Base-by-base conservation (phyloP, 2,113 vertebrate genomes). In the Nibea albiflora region DNA sequence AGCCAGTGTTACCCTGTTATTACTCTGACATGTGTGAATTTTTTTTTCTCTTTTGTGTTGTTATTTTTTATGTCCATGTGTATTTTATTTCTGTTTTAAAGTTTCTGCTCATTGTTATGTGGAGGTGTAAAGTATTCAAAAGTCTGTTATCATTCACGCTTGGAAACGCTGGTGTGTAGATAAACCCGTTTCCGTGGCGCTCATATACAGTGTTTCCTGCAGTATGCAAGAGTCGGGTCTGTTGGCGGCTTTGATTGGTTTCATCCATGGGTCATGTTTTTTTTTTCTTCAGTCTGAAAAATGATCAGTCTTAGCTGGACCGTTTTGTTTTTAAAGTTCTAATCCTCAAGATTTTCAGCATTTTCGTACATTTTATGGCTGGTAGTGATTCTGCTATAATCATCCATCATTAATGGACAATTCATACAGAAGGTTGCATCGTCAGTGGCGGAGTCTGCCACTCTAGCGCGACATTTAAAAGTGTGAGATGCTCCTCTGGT, bases 121-220 rank as follows among this genome's bases (percentile, higher is more conserved):
- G 4, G 49, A 53, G 61, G 73, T 80, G 26, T 26, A 60, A 63
- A 22, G 76, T 79, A 69, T 88, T 90, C 83, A 90, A 66, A 89
- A 83, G 81, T 86, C 77, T 81, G 24, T 26, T 26, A 26, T 26
- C 24, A 26, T 26, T 26, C 24, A 26, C 24, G 24, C 4, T 24
- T 3, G 20, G 56, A 52, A 57, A 17, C n/a, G 16, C 11, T 9
- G n/a, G 42, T 17, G 6, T 35, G 35, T 12, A 22, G 28, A 15
- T 17, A 42, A 54, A 19, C 6, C 50, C 17, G 22, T 70, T 28
- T 50, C 57, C 46, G 17, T 4, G 10, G 39, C 11, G 6, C 60
- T 47, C 20, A 39, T 12, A 10, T 17, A 4, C 46, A 42, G n/a
- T 73, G 54, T 64, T 57, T 50, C 26, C 44, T 20, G 1, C 39